Evolutionary conservation across 1,140 invertebrate species (phyloP).

Genomic region (Drosophila azteca): DNA sequence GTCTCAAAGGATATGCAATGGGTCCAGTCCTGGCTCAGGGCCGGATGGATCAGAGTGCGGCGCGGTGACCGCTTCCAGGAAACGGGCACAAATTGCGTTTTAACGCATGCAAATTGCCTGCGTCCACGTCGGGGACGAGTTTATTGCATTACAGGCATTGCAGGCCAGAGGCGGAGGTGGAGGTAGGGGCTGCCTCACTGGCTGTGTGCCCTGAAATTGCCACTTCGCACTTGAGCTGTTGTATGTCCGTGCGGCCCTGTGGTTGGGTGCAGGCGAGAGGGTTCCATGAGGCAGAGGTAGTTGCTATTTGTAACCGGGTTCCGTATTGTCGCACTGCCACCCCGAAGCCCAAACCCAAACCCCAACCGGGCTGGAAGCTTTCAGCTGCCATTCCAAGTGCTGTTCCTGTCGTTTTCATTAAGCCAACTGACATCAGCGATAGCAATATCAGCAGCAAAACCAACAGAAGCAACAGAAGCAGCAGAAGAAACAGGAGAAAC

Average conservation of each 20-base stretch:
- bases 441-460: slow-evolving; percentile 26
- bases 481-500: slow-evolving; percentile 24
- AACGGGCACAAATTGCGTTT: slow-evolving; percentile 80
- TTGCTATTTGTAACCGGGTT: slow-evolving; percentile 5
- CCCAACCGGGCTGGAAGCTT: slow-evolving; percentile 30
- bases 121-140: slow-evolving; percentile 55
- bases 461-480: slow-evolving; percentile 30
- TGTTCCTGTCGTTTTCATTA: slow-evolving; percentile 58
- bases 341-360: no score
- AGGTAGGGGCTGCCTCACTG: background rate
- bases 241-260: slow-evolving; percentile 8
- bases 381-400: slow-evolving; percentile 1
- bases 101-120: slow-evolving; percentile 81
- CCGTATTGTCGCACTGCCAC: slow-evolving; percentile 38
- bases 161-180: background rate
- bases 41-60: background rate
- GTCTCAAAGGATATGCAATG: slow-evolving; percentile 39
- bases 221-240: slow-evolving; percentile 61
- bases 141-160: slow-evolving; percentile 68
- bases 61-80: slow-evolving; percentile 61
- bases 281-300: background rate
- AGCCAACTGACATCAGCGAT: slow-evolving; percentile 64
- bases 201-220: slow-evolving; percentile 56
- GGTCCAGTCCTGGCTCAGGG: background rate
- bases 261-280: background rate